Evolutionary conservation across 37 sponge, comb jelly and placozoan genomes (phyloP).

Genomic region (Mnemiopsis leidyi): DNA sequence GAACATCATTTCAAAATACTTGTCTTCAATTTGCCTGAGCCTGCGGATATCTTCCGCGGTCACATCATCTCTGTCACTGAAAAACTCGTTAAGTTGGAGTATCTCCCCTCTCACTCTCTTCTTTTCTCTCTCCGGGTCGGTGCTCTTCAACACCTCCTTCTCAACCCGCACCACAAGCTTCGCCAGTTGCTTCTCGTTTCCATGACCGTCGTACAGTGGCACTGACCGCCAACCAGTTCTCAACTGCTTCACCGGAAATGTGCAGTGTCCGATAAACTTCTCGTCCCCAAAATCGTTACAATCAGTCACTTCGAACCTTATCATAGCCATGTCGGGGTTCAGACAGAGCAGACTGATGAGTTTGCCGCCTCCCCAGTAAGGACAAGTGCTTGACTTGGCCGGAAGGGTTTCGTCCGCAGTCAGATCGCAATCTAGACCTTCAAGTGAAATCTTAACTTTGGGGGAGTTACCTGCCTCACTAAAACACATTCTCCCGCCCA

Average conservation of each 20-base stretch:
- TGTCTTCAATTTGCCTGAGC: slow-evolving; percentile 14
- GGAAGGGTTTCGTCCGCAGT: slow-evolving; percentile 19
- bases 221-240: slow-evolving; percentile 63
- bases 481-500: slow-evolving; percentile 51
- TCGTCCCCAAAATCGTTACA: slow-evolving; percentile 96
- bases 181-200: slow-evolving; percentile 29
- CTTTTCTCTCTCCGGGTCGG: slow-evolving; percentile 50
- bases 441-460: slow-evolving; percentile 24
- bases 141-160: slow-evolving; percentile 44
- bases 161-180: slow-evolving; percentile 31
- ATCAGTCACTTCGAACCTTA: slow-evolving; percentile 87
- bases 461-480: slow-evolving; percentile 57
- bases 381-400: slow-evolving; percentile 11
- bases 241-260: slow-evolving; percentile 78
- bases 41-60: background rate
- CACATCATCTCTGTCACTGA: background rate
- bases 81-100: slow-evolving; percentile 4
- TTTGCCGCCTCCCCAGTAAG: slow-evolving; percentile 27
- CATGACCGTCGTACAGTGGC: slow-evolving; percentile 34
- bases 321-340: slow-evolving; percentile 88
- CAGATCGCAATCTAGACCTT: slow-evolving; percentile 28
- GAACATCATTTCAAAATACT: slow-evolving; percentile 16
- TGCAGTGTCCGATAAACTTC: slow-evolving; percentile 90
- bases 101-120: slow-evolving; percentile 36
- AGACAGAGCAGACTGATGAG: slow-evolving; percentile 52